phyloP scores from a whole-genome alignment of 2,888 invertebrate species.

The Bursaphelenchus okinawaensis region DNA sequence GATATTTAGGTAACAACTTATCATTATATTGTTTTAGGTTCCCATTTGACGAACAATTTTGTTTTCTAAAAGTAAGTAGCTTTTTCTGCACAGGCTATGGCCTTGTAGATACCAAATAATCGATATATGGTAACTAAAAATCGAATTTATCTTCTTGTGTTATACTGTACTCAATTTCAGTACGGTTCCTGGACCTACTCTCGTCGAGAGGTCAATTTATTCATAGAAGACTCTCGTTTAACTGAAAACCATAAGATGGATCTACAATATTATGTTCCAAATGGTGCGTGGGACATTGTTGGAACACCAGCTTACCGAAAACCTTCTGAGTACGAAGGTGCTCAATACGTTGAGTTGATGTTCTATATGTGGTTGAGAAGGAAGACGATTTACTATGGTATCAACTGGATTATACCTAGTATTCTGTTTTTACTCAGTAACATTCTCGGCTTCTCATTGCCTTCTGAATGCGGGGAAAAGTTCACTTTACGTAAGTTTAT shows the following conservation, averaged over 20 bases:
- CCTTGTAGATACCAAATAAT: no score
- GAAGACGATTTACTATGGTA: conserved; percentile 95
- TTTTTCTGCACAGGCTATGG: no score
- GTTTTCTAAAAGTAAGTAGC: conserved; percentile 66
- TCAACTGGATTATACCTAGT: conserved; percentile 98
- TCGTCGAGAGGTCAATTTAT: conserved; percentile 79
- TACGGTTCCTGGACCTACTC: conserved; percentile 99
- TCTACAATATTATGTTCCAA: conserved; percentile 84
- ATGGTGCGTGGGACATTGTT: conserved; percentile 94
- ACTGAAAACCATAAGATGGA: conserved; percentile 67
- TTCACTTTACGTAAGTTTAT: conserved; percentile 82
- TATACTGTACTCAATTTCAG: conserved; percentile 36
- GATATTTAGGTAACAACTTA: background rate
- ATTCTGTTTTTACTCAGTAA: conserved; percentile 98
- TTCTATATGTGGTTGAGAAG: conserved; percentile 86
- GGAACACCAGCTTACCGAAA: conserved; percentile 64
- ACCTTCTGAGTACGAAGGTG: conserved; percentile 36
- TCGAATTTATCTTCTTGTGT: background rate
- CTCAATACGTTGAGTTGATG: conserved; percentile 29
- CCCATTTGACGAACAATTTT: conserved; percentile 84
- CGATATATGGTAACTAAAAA: no score
- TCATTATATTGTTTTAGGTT: conserved; percentile 14
- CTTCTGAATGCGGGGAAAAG: conserved; percentile 98
- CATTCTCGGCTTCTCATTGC: conserved; percentile 91
- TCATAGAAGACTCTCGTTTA: conserved; percentile 74